Evolutionary conservation across 30 jellyfish, hydroid and myxozoan genomes (phyloP).

Genomic region (Nemopilema nomurai): DNA sequence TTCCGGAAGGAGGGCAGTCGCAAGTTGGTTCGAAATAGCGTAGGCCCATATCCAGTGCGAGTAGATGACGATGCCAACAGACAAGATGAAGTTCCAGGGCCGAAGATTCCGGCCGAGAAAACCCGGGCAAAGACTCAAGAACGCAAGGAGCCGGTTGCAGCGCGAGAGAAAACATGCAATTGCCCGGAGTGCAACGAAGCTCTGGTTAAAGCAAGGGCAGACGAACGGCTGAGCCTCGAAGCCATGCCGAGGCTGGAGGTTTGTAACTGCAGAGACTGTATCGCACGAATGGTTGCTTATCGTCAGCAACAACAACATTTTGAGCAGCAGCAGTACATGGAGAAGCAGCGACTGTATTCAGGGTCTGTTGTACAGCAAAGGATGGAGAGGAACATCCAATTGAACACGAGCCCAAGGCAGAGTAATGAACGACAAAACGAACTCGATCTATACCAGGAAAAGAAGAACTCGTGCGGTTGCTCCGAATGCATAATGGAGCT

Average conservation of each 20-base stretch:
- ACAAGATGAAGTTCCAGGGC: neutral
- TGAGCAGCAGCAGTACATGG: neutral
- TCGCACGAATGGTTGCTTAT: neutral
- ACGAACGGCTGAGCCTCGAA: neutral
- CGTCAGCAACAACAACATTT: neutral
- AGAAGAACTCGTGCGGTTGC: neutral
- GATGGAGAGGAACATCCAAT: neutral
- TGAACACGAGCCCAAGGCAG: neutral
- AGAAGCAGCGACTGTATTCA: neutral
- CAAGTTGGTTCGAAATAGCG: slow-evolving; percentile 6
- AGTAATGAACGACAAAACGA: neutral
- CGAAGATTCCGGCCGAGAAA: neutral
- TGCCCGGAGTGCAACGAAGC: slow-evolving; percentile 27
- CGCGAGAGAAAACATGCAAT: slow-evolving; percentile 5
- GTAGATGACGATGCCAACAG: neutral
- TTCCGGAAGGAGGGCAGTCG: slow-evolving; percentile 56
- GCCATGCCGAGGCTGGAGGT: neutral
- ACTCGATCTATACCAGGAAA: neutral
- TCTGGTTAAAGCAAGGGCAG: neutral
- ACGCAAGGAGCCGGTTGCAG: neutral
- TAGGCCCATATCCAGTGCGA: slow-evolving; percentile 12
- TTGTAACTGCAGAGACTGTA: slow-evolving; percentile 41
- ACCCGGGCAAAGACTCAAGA: neutral
- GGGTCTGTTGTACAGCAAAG: neutral
- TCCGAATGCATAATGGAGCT: neutral